A percentile compares a stretch with the other conserved stretches of the same genome.
Evolutionary conservation across 2,113 vertebrate genomes (phyloP).

Genomic region (Ophiodon elongatus): DNA sequence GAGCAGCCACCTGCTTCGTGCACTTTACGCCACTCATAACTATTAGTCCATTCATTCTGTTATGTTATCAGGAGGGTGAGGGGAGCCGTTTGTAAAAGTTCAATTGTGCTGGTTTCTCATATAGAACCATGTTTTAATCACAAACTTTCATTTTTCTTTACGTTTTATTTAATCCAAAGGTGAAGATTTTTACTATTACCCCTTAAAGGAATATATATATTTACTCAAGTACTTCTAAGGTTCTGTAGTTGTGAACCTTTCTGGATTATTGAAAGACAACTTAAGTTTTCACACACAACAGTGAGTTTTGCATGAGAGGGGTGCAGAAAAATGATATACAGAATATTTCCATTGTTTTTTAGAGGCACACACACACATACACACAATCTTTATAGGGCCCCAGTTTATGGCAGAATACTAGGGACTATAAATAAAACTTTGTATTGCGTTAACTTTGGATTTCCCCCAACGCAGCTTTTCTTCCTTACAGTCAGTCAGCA

Average conservation of each 20-base stretch:
- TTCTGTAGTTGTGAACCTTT: neutral
- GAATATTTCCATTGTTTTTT: neutral
- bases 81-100: neutral
- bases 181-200: neutral
- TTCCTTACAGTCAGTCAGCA: too few species aligned
- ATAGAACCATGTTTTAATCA: neutral
- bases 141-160: neutral
- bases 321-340: neutral
- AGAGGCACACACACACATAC: neutral
- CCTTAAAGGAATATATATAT: neutral
- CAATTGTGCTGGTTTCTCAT: neutral
- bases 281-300: too few species aligned
- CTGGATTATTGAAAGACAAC: neutral
- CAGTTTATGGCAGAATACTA: neutral
- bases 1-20: conserved; percentile 73
- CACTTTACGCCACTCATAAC: conserved; percentile 23
- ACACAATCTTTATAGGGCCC: neutral
- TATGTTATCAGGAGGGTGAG: neutral
- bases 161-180: too few species aligned
- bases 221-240: neutral
- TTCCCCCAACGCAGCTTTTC: too few species aligned
- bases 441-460: too few species aligned
- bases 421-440: too few species aligned
- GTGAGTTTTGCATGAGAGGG: neutral
- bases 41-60: conserved; percentile 38